Conservation (phyloP, 2,113 vertebrate genomes). For the Rhinichthys klamathensis region DNA sequence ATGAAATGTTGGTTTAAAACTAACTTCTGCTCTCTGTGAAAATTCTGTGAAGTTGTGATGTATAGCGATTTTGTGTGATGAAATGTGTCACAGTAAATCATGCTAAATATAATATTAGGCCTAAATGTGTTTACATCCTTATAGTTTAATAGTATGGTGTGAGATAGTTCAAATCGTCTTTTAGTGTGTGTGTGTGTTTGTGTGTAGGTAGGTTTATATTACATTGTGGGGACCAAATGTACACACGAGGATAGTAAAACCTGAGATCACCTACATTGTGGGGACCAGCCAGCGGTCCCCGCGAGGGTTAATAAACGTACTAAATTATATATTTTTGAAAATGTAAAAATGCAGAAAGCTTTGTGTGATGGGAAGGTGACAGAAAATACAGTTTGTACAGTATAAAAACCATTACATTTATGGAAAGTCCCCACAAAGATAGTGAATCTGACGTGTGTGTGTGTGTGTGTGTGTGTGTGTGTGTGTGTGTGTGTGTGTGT, state of each 20-base stretch:
- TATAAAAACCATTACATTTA: too few species aligned
- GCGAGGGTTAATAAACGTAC: neutral
- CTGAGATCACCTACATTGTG: too few species aligned
- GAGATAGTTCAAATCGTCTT: too few species aligned
- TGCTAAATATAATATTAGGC: neutral
- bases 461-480: neutral
- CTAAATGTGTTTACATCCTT: neutral
- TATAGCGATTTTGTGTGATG: neutral
- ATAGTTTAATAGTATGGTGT: neutral
- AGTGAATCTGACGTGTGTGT: neutral
- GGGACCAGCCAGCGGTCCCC: too few species aligned
- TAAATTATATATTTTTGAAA: too few species aligned
- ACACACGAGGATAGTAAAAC: too few species aligned
- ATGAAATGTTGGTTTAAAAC: neutral
- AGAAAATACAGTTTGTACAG: too few species aligned
- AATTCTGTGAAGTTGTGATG: neutral
- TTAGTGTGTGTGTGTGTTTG: neutral
- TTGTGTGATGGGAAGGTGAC: too few species aligned
- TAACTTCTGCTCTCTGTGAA: neutral
- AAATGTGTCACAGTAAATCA: neutral
- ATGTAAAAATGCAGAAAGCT: too few species aligned
- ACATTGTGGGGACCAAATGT: too few species aligned
- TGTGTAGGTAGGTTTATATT: neutral
- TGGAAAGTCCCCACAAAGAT: too few species aligned
- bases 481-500: neutral